Evolutionary conservation across 2,113 vertebrate species (phyloP).

Genomic region (Gadus macrocephalus): DNA sequence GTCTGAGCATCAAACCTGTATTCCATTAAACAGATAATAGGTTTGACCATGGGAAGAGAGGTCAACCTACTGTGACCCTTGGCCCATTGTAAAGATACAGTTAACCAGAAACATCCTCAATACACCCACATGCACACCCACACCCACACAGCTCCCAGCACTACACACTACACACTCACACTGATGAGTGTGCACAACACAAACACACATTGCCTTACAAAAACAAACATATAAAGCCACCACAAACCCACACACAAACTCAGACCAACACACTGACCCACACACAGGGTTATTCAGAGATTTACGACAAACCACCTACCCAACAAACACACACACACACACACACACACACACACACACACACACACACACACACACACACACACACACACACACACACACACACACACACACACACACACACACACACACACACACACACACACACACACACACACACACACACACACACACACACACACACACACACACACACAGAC

Average conservation of each 20-base stretch:
- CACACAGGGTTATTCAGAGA: not conserved
- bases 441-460: too few relatives aligned
- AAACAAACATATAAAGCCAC: not conserved
- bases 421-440: too few relatives aligned
- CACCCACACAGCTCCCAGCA: not conserved
- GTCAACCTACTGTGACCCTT: constrained; percentile 40
- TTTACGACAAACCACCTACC: not conserved
- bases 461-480: not conserved
- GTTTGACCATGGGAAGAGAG: constrained; percentile 49
- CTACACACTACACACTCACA: not conserved
- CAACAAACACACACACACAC: not conserved
- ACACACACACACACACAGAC: too few relatives aligned
- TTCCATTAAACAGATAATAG: constrained; percentile 43
- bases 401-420: too few relatives aligned
- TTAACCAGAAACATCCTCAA: constrained; percentile 36
- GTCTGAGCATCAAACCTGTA: constrained; percentile 55
- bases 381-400: not conserved
- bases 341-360: not conserved
- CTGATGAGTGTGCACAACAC: not conserved
- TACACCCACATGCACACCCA: not conserved
- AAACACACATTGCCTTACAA: not conserved
- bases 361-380: constrained; percentile 1
- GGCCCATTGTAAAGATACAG: constrained; percentile 59
- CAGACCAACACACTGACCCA: not conserved
- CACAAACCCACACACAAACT: not conserved